phyloP scores from a whole-genome alignment of 2,113 vertebrate genomes.

The Promerops cafer region DNA sequence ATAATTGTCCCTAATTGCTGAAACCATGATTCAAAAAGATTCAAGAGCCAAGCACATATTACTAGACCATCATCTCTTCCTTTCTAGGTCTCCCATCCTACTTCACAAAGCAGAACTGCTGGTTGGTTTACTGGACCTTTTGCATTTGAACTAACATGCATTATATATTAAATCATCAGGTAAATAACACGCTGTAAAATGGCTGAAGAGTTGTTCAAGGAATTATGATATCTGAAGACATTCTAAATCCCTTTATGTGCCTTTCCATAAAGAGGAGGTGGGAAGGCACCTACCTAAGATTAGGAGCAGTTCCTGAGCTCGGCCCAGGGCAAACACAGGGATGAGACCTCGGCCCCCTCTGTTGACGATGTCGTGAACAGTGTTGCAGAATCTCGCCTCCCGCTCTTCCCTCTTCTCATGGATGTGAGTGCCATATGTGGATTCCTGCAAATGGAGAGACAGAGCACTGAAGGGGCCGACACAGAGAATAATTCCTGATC shows the following conservation, averaged over 20 bases:
- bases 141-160: background rate
- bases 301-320: constrained; percentile 94
- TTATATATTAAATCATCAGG: background rate
- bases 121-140: background rate
- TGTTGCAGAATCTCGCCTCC: constrained; percentile 95
- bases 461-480: background rate
- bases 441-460: constrained; percentile 74
- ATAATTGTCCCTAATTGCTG: background rate
- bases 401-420: constrained; percentile 95
- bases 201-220: background rate
- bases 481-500: background rate
- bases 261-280: background rate
- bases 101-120: background rate
- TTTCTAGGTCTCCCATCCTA: background rate
- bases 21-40: background rate
- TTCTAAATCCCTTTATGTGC: background rate
- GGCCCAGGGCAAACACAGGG: constrained; percentile 91
- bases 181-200: background rate
- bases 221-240: background rate
- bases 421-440: constrained; percentile 94
- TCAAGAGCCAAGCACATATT: background rate
- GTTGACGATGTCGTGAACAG: constrained; percentile 95
- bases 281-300: constrained; percentile 81
- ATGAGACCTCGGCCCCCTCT: constrained; percentile 93
- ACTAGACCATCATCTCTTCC: background rate